Conservation (phyloP, 2,113 vertebrate species). For the Trochalopteron elliotii region DNA sequence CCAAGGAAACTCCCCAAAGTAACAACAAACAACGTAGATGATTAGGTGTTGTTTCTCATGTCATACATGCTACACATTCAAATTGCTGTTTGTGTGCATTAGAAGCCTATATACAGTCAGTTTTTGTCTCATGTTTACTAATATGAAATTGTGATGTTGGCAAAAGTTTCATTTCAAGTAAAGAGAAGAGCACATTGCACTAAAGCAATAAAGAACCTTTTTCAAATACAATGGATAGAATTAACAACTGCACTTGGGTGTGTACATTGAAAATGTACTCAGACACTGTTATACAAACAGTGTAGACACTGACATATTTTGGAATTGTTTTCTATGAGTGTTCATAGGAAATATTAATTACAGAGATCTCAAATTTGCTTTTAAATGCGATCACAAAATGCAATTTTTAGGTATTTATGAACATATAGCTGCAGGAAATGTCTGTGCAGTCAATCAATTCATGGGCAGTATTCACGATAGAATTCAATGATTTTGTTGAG, state of each 20-base stretch:
- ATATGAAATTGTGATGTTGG: not conserved
- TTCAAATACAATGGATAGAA: not conserved
- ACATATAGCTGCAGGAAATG: not conserved
- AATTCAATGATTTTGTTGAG: not conserved
- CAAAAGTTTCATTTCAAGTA: not conserved
- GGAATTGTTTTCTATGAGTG: not conserved
- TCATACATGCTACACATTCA: not conserved
- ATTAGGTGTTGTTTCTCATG: not conserved
- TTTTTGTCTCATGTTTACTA: not conserved
- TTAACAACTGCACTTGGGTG: not conserved
- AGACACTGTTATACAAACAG: not conserved
- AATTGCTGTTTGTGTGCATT: not conserved
- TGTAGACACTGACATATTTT: not conserved
- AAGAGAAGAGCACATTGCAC: not conserved
- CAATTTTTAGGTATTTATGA: not conserved
- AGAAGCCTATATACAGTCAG: not conserved
- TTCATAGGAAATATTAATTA: not conserved
- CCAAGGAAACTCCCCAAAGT: accelerated
- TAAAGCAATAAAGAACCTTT: not conserved
- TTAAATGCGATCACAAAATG: not conserved
- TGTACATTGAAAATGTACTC: not conserved
- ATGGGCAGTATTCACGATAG: no score
- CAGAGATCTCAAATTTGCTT: not conserved
- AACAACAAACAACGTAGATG: not conserved
- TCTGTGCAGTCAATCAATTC: not conserved